phyloP scores from a whole-genome alignment of 2,113 vertebrate genomes.

The Anolis carolinensis region DNA sequence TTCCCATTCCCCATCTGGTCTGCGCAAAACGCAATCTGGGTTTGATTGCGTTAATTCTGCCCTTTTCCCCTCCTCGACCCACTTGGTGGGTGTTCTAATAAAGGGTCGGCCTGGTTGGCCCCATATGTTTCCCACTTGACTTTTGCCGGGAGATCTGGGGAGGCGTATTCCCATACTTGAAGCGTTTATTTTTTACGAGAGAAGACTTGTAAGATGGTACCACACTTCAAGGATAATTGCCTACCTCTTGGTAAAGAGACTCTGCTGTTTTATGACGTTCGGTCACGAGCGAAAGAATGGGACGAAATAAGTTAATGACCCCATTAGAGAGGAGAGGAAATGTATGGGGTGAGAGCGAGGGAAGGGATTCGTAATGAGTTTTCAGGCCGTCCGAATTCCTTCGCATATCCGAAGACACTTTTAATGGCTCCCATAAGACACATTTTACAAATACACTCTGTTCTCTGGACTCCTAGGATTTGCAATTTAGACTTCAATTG shows the following conservation, averaged over 20 bases:
- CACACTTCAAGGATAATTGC: neutral
- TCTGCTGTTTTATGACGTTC: neutral
- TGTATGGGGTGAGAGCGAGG: neutral
- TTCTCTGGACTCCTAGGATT: too few species aligned
- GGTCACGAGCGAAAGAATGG: neutral
- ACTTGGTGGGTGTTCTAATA: neutral
- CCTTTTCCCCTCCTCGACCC: neutral
- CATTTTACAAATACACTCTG: too few species aligned
- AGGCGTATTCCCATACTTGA: neutral
- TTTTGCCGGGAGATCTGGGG: neutral
- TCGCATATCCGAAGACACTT: neutral
- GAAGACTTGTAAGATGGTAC: fast-evolving
- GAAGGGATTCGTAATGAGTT: neutral
- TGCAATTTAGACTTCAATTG: too few species aligned
- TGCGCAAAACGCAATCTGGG: fast-evolving
- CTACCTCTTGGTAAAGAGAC: neutral
- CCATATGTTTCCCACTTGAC: neutral
- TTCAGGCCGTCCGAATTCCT: too few species aligned
- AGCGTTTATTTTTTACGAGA: neutral
- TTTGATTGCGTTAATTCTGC: neutral
- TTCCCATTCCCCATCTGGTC: neutral
- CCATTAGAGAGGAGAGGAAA: neutral
- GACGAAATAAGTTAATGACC: neutral
- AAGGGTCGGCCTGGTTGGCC: neutral
- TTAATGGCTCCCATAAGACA: too few species aligned